Conservation (phyloP, 2,113 vertebrate genomes). For the Lathamus discolor region DNA sequence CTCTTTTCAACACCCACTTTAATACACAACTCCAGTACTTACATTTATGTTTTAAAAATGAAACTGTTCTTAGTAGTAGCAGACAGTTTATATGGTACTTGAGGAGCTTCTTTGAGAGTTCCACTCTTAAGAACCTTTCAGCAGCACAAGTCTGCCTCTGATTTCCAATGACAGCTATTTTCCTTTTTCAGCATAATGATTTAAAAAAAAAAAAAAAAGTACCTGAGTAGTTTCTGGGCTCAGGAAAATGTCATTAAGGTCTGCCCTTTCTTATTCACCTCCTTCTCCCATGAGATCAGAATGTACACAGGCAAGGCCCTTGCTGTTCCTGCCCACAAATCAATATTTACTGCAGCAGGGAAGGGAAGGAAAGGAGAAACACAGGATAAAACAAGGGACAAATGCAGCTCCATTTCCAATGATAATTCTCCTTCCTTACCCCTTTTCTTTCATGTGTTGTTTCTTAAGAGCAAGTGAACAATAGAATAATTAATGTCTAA, state of each 20-base stretch:
- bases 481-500: background rate
- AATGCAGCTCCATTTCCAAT: rapidly evolving
- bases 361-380: background rate
- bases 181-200: background rate
- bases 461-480: background rate
- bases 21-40: background rate
- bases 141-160: background rate
- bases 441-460: background rate
- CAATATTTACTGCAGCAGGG: background rate
- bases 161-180: background rate
- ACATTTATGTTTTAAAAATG: background rate
- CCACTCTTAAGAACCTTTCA: background rate
- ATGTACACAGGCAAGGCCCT: background rate
- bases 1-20: background rate
- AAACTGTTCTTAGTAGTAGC: background rate
- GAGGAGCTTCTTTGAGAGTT: background rate
- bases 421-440: background rate
- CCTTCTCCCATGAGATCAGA: background rate
- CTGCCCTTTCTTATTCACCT: background rate
- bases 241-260: background rate
- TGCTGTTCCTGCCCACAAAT: background rate
- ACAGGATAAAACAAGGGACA: background rate
- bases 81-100: background rate
- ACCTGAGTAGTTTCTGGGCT: background rate
- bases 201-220: background rate